Percentiles rank a stretch among this genome's conserved stretches.
Evolutionary conservation across 2,888 invertebrate genomes (phyloP).

Genomic region (Machimus rusticus): DNA sequence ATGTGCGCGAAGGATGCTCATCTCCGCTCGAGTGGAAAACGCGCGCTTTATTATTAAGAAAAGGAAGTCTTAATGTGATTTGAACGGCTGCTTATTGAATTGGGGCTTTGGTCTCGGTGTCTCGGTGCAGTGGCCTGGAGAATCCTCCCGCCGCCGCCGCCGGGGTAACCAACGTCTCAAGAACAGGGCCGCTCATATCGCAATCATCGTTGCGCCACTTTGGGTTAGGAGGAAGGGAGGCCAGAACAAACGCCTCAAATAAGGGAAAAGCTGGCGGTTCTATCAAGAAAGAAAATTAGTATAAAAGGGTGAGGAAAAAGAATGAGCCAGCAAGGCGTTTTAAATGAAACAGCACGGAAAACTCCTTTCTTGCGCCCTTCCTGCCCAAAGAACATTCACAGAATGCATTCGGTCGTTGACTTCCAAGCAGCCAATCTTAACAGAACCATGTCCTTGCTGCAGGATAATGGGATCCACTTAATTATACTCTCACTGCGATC

Average conservation of each 20-base stretch:
- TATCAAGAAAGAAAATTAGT: neutral
- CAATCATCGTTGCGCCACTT: neutral
- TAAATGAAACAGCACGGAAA: neutral
- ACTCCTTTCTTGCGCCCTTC: neutral
- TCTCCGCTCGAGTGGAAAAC: constrained; percentile 47
- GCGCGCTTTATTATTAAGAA: constrained; percentile 48
- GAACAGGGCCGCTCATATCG: neutral
- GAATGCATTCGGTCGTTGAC: neutral
- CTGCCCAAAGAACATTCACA: neutral
- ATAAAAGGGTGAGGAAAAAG: neutral
- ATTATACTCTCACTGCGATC: neutral
- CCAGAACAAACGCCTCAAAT: neutral
- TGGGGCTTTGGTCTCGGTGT: constrained; percentile 12
- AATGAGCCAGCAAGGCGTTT: neutral
- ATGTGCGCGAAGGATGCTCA: constrained; percentile 44
- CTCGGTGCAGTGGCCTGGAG: neutral
- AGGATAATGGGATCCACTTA: neutral
- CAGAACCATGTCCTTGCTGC: neutral
- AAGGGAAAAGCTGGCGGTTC: neutral
- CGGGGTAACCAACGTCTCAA: neutral
- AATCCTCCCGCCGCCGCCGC: neutral
- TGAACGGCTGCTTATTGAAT: constrained; percentile 48
- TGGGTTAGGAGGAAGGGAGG: neutral
- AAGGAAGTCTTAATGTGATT: constrained; percentile 48
- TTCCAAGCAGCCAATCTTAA: neutral